Evolutionary conservation across 2,888 invertebrate genomes (phyloP).

Genomic region (Drosophila vallismaia): DNA sequence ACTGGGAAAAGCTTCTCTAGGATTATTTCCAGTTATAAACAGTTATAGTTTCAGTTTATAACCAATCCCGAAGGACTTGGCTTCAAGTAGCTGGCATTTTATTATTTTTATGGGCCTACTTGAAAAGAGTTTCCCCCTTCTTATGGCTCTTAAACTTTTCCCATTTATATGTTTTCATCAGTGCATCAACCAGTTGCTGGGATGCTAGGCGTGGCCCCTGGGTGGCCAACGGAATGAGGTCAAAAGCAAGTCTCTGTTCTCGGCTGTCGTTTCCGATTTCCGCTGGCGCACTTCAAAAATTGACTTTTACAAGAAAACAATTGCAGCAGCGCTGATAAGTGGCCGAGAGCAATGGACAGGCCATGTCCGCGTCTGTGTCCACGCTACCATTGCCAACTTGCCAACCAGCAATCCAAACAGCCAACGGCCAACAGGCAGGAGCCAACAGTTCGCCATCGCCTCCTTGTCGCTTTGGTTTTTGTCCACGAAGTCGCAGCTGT

Average conservation of each 20-base stretch:
- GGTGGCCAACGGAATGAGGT: slow-evolving; percentile 53
- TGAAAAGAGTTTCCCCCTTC: not conserved
- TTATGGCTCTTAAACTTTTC: not conserved
- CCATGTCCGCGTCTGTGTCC: slow-evolving; percentile 46
- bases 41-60: not conserved
- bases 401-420: slow-evolving; percentile 14
- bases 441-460: not conserved
- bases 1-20: not conserved
- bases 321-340: slow-evolving; percentile 74
- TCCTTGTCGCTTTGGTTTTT: slow-evolving; percentile 29
- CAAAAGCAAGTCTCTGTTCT: slow-evolving; percentile 61
- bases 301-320: slow-evolving; percentile 78
- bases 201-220: slow-evolving; percentile 17
- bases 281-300: slow-evolving; percentile 74
- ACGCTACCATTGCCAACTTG: slow-evolving; percentile 8
- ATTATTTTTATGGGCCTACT: not conserved
- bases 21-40: too few relatives aligned
- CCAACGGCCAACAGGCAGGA: slow-evolving; percentile 11
- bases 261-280: slow-evolving; percentile 70
- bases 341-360: slow-evolving; percentile 61
- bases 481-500: slow-evolving; percentile 34
- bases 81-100: not conserved
- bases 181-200: slow-evolving; percentile 67
- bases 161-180: slow-evolving; percentile 1
- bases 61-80: not conserved